Conservation (phyloP, 1,140 invertebrate species). For the Brachionus sp. region DNA sequence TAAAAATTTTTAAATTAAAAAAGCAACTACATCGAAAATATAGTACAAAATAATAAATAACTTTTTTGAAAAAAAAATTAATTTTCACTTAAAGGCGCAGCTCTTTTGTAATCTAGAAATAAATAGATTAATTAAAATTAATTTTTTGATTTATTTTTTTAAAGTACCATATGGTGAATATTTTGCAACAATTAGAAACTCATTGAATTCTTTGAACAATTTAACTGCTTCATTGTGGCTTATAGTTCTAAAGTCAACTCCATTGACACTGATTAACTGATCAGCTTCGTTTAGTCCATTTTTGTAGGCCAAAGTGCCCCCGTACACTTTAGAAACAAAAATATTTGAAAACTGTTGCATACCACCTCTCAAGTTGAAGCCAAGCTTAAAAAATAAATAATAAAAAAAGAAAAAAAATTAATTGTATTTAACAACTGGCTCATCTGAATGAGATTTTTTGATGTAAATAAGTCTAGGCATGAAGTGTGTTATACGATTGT, state of each 20-base stretch:
- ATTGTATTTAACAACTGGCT: neutral
- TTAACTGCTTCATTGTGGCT: constrained; percentile 27
- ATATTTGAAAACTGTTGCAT: constrained; percentile 25
- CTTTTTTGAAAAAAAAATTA: too few species aligned
- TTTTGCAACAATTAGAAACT: constrained; percentile 43
- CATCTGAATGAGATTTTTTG: constrained; percentile 11
- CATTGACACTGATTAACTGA: constrained; percentile 29
- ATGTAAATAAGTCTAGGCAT: constrained; percentile 44
- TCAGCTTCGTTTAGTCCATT: constrained; percentile 32
- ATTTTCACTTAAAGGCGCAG: too few species aligned
- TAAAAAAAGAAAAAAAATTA: neutral
- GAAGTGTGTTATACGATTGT: constrained; percentile 34
- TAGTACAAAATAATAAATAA: too few species aligned
- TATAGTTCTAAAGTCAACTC: constrained; percentile 38
- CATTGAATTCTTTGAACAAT: constrained; percentile 28
- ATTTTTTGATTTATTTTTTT: too few species aligned
- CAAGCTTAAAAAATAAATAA: neutral
- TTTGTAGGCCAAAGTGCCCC: constrained; percentile 1
- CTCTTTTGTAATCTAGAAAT: too few species aligned
- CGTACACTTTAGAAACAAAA: constrained; percentile 17
- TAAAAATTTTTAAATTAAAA: too few species aligned
- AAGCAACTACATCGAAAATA: too few species aligned
- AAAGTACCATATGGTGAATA: constrained; percentile 33
- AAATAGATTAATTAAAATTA: too few species aligned
- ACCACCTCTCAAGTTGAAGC: constrained; percentile 16